A percentile compares a stretch with the other conserved stretches of the same genome.
Evolutionary conservation across 2,888 invertebrate species (phyloP).

Genomic region (Rhingia campestris): DNA sequence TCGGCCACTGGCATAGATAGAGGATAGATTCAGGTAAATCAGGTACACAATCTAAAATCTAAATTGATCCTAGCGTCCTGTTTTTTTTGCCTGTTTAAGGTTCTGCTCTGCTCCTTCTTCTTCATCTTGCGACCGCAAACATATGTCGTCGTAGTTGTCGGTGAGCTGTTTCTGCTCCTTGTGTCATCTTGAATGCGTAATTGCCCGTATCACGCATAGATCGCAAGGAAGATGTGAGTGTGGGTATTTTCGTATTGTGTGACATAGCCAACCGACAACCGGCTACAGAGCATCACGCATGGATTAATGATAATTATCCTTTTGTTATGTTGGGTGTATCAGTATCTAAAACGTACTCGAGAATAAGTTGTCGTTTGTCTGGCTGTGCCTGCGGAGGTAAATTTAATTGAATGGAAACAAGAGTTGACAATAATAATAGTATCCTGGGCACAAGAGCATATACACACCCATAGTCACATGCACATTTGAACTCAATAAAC

Average conservation of each 20-base stretch:
- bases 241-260: conserved; percentile 18
- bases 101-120: neutral
- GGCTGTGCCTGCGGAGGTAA: conserved; percentile 60
- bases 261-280: conserved; percentile 8
- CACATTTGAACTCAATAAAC: conserved; percentile 44
- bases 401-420: conserved; percentile 74
- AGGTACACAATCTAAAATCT: conserved; percentile 72
- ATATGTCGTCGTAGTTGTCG: conserved; percentile 52
- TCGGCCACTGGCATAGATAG: conserved; percentile 51
- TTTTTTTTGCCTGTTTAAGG: neutral
- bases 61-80: conserved; percentile 56
- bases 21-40: conserved; percentile 66
- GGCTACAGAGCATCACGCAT: conserved; percentile 63
- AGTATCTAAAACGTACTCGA: conserved; percentile 18
- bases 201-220: conserved; percentile 74
- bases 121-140: conserved; percentile 57
- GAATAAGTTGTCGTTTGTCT: conserved; percentile 30
- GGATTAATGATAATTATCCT: conserved; percentile 74
- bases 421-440: conserved; percentile 52
- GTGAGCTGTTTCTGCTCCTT: conserved; percentile 38
- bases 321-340: conserved; percentile 51
- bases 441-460: neutral
- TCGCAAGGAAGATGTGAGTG: conserved; percentile 48
- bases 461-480: neutral
- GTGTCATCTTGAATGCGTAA: conserved; percentile 74